phyloP scores from a whole-genome alignment of 2,888 invertebrate genomes.

The Stenoptilia bipunctidactyla region DNA sequence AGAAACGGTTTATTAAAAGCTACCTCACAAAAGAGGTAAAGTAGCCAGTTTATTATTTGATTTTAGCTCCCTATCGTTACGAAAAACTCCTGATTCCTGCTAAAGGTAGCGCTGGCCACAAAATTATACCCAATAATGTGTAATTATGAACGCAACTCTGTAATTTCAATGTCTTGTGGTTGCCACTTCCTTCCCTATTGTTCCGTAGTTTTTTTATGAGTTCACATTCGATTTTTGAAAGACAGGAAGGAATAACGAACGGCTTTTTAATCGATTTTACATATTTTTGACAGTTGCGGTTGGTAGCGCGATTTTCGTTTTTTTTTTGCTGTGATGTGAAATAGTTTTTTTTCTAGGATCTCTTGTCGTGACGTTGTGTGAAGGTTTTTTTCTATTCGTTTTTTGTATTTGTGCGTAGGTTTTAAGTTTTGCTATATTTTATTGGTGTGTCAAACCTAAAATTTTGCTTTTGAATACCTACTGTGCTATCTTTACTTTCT shows the following conservation, averaged over 20 bases:
- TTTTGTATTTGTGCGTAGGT: neutral
- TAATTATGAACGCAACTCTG: conserved; percentile 54
- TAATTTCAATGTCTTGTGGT: conserved; percentile 59
- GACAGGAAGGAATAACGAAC: conserved; percentile 34
- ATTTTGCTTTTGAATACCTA: neutral
- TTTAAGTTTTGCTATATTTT: neutral
- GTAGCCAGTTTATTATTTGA: conserved; percentile 44
- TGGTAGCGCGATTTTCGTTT: conserved; percentile 35
- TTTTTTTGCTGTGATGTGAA: conserved; percentile 26
- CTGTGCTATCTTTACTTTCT: too few species aligned
- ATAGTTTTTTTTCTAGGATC: conserved; percentile 24
- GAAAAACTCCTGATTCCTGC: conserved; percentile 49
- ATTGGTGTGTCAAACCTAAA: neutral
- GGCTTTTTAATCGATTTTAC: conserved; percentile 48
- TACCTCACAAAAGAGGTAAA: conserved; percentile 15
- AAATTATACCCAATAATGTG: conserved; percentile 58
- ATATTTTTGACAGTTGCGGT: conserved; percentile 64
- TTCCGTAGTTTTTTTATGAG: conserved; percentile 29
- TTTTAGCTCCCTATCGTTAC: conserved; percentile 44
- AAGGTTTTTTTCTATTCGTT: neutral
- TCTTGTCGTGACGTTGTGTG: neutral
- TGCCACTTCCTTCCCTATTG: conserved; percentile 60
- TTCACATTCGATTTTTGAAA: conserved; percentile 25
- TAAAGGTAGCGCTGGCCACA: conserved; percentile 35
- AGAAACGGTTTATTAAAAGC: conserved; percentile 35